phyloP scores from a whole-genome alignment of 2,113 vertebrate genomes.

The Perca fluviatilis region DNA sequence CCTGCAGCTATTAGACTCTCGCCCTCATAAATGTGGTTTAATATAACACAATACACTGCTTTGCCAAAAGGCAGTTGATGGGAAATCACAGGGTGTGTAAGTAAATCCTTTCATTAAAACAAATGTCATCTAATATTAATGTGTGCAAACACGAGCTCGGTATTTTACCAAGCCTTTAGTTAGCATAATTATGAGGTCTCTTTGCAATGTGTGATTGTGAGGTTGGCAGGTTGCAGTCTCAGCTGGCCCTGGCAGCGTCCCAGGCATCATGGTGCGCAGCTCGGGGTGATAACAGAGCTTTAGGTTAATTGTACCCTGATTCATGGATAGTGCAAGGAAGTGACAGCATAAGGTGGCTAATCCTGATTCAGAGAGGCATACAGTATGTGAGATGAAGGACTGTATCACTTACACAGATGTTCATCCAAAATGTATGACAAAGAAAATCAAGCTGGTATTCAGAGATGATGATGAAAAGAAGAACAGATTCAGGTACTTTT shows the following conservation, averaged over 20 bases:
- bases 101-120: slow-evolving; percentile 19
- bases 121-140: slow-evolving; percentile 8
- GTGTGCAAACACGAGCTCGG: not conserved
- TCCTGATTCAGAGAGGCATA: slow-evolving; percentile 24
- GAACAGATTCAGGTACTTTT: slow-evolving; percentile 32
- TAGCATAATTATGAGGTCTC: slow-evolving; percentile 36
- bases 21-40: slow-evolving; percentile 17
- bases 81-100: not conserved
- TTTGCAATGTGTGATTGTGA: slow-evolving; percentile 38
- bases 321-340: slow-evolving; percentile 38
- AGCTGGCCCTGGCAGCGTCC: slow-evolving; percentile 45
- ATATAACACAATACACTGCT: slow-evolving; percentile 17
- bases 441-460: slow-evolving; percentile 21
- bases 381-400: slow-evolving; percentile 3
- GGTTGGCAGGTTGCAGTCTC: slow-evolving; percentile 51
- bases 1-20: not conserved
- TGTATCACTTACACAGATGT: not conserved
- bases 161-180: slow-evolving; percentile 33
- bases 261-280: slow-evolving; percentile 32
- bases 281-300: slow-evolving; percentile 33
- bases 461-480: slow-evolving; percentile 12
- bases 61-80: slow-evolving; percentile 1
- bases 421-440: not conserved
- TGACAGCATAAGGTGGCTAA: slow-evolving; percentile 38
- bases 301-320: slow-evolving; percentile 54